phyloP scores from a whole-genome alignment of 1,140 invertebrate genomes.

The Glossosoma conforme region DNA sequence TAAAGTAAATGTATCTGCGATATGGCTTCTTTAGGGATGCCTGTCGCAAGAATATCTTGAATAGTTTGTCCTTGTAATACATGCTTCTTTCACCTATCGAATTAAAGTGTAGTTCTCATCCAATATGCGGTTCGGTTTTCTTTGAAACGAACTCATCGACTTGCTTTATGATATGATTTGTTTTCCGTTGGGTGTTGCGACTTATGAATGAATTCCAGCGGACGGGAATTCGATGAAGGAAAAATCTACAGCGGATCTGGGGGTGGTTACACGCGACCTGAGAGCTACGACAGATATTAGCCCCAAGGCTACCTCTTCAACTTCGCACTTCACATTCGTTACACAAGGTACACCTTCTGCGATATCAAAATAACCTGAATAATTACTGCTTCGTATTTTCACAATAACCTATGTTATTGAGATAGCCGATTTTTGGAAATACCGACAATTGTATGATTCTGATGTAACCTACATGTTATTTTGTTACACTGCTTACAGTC shows the following conservation, averaged over 20 bases:
- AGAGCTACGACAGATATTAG: constrained; percentile 28
- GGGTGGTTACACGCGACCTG: constrained; percentile 26
- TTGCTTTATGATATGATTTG: not conserved
- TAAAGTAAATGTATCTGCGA: not conserved
- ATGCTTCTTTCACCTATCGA: not conserved
- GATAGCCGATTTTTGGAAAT: too few relatives aligned
- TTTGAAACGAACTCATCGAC: not conserved
- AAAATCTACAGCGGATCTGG: constrained; percentile 24
- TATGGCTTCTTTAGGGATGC: not conserved
- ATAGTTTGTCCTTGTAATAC: too few relatives aligned
- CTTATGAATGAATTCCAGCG: constrained; percentile 26
- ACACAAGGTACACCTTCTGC: constrained; percentile 25
- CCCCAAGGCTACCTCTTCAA: not conserved
- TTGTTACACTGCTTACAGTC: constrained; percentile 32
- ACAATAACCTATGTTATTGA: constrained; percentile 6
- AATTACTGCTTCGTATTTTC: constrained; percentile 6
- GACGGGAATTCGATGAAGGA: constrained; percentile 28
- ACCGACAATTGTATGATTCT: constrained; percentile 13
- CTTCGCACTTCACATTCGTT: constrained; percentile 12
- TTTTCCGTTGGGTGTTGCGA: constrained; percentile 8
- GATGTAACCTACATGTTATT: constrained; percentile 21
- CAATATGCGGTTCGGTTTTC: not conserved
- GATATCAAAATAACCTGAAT: constrained; percentile 12
- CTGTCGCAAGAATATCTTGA: too few relatives aligned
- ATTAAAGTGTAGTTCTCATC: not conserved